Evolutionary conservation across 2,888 invertebrate species (phyloP), one percentile per base, ranked within the genome.

Genomic region (Enchytraeus crypticus): DNA sequence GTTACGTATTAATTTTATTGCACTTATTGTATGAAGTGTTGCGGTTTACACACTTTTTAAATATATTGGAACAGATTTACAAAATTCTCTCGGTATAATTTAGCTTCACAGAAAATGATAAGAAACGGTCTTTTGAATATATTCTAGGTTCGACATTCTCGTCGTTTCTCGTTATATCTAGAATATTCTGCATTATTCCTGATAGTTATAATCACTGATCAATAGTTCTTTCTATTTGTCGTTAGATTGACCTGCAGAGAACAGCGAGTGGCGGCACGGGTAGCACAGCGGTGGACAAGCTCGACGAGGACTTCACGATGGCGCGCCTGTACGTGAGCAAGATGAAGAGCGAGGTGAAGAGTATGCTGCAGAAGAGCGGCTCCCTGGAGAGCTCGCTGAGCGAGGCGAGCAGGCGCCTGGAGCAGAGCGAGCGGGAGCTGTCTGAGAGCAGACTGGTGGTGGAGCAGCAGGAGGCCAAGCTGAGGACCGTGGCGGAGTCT

Each of bases 271-370:
- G n/a, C n/a, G n/a, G n/a, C n/a, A n/a, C n/a, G n/a, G n/a, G n/a
- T n/a, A n/a, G n/a, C n/a, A n/a, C 47, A 32, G 29, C 57, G 23
- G 72, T 73, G 57, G 79, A 79, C 67, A 78, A 78, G 77, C 84
- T 96, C 11, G 97, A 99, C 76, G 98, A 99, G 76, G 98, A 99
- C 81, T 95, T 98, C 78, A 98, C 97, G 0, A 92, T 96, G 61
- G 95, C 96, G 0, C 85, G 97, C 23, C 84, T 98, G 54, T 96
- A 92, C 81, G 92, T 98, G 73, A 93, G 92, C 78, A 93, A 97
- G 82, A 93, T 98, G 89, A 97, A 97, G 83, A 92, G 92, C 57
- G 98, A 98, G 80, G 92, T 96, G 26, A 96, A 95, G 81, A 93
- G 93, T 74, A 85, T 97, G 70, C 90, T 92, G 54, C 74, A 68